phyloP scores from a whole-genome alignment of 2,888 invertebrate genomes.

The Deilephila porcellus region DNA sequence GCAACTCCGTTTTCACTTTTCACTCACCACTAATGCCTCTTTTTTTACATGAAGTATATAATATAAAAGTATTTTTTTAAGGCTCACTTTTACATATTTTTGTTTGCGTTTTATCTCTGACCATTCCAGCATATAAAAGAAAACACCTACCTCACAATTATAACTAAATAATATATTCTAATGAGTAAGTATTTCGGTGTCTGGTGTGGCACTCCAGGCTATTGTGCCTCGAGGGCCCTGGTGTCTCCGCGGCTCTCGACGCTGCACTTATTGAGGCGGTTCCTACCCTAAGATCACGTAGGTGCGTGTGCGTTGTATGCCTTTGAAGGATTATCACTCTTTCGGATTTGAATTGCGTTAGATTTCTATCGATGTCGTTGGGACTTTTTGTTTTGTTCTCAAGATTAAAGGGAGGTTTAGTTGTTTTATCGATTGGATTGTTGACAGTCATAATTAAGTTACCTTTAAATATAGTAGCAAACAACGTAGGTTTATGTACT shows the following conservation, averaged over 20 bases:
- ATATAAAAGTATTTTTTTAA: too few species aligned
- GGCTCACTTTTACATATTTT: background rate
- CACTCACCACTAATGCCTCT: too few species aligned
- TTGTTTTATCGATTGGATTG: too few species aligned
- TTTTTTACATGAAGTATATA: too few species aligned
- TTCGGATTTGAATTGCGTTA: background rate
- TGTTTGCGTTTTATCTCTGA: background rate
- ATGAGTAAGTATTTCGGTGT: slow-evolving; percentile 10
- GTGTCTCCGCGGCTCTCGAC: slow-evolving; percentile 54
- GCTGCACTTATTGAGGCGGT: slow-evolving; percentile 37
- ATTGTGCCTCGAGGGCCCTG: slow-evolving; percentile 52
- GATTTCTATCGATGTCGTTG: background rate
- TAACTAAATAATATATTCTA: background rate
- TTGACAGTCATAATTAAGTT: too few species aligned
- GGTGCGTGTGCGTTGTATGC: slow-evolving; percentile 29
- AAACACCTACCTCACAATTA: background rate
- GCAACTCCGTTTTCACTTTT: too few species aligned
- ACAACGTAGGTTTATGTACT: background rate
- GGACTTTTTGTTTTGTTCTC: background rate
- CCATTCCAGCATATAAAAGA: background rate
- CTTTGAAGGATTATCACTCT: background rate
- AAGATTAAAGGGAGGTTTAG: background rate
- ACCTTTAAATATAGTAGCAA: background rate
- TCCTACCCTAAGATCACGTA: slow-evolving; percentile 37
- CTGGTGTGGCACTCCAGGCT: slow-evolving; percentile 23